phyloP scores from a whole-genome alignment of 1,140 invertebrate species.

The Lycorma delicatula region DNA sequence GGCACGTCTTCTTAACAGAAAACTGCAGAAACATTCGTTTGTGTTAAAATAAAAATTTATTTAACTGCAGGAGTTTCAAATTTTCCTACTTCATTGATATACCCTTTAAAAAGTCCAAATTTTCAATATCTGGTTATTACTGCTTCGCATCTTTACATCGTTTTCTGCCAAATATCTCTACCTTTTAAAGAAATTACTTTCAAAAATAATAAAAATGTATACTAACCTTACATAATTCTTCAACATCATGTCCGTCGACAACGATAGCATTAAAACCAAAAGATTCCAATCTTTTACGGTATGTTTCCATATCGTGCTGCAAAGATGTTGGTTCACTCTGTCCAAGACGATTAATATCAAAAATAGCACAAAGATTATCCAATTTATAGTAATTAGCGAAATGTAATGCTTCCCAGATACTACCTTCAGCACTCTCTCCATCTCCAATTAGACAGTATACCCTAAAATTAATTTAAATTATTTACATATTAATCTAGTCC shows the following conservation, averaged over 20 bases:
- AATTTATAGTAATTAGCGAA: conserved; percentile 93
- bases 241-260: conserved; percentile 94
- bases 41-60: no score
- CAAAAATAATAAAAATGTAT: no score
- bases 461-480: conserved; percentile 44
- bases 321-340: conserved; percentile 92
- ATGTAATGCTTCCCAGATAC: conserved; percentile 95
- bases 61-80: no score
- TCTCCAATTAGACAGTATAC: conserved; percentile 95
- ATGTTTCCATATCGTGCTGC: conserved; percentile 86
- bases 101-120: no score
- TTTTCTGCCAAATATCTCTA: no score
- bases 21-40: no score
- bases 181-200: no score
- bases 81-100: no score
- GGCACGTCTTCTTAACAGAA: no score
- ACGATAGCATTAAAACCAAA: conserved; percentile 91
- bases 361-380: conserved; percentile 93
- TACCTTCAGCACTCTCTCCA: conserved; percentile 97
- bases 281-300: conserved; percentile 76
- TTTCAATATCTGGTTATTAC: no score
- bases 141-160: no score
- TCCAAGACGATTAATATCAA: conserved; percentile 95
- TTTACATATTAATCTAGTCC: not conserved
- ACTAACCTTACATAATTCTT: conserved; percentile 77